phyloP scores from a whole-genome alignment of 1,140 invertebrate species.

The Zaprionus tsacasi region DNA sequence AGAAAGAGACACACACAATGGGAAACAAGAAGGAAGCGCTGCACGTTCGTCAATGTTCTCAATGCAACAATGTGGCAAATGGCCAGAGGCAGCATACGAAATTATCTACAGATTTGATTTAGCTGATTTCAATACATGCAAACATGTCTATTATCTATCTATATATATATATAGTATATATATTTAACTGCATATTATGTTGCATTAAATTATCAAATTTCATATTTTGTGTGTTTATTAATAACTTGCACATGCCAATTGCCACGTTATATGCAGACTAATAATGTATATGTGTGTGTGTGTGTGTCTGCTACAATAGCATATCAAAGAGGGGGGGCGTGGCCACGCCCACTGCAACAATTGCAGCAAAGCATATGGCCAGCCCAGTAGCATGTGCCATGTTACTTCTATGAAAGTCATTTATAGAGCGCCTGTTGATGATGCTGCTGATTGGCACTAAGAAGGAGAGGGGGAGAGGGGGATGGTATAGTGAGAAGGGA shows the following conservation, averaged over 20 bases:
- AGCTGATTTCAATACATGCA: not conserved
- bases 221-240: not conserved
- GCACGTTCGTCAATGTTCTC: not conserved
- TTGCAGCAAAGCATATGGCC: not conserved
- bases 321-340: not conserved
- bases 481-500: not conserved
- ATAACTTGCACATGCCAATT: not conserved
- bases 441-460: conserved; percentile 23
- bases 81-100: not conserved
- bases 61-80: conserved; percentile 1
- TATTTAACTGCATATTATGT: not conserved
- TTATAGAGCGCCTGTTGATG: conserved; percentile 64
- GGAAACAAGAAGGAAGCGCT: not conserved
- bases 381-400: not conserved
- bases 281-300: not conserved
- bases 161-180: not conserved
- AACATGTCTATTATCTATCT: not conserved
- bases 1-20: conserved; percentile 37
- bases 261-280: not conserved
- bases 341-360: not conserved
- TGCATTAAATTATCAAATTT: not conserved
- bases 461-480: not conserved
- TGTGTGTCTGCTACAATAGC: conserved; percentile 16
- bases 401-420: conserved; percentile 67
- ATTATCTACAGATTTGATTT: not conserved